Percentiles rank a stretch among this genome's conserved stretches.
These are phyloP conservation scores for Synergus umbraculus DNA, from an alignment of 2,888 invertebrate genomes.

Conservation along the genomic window DNA sequence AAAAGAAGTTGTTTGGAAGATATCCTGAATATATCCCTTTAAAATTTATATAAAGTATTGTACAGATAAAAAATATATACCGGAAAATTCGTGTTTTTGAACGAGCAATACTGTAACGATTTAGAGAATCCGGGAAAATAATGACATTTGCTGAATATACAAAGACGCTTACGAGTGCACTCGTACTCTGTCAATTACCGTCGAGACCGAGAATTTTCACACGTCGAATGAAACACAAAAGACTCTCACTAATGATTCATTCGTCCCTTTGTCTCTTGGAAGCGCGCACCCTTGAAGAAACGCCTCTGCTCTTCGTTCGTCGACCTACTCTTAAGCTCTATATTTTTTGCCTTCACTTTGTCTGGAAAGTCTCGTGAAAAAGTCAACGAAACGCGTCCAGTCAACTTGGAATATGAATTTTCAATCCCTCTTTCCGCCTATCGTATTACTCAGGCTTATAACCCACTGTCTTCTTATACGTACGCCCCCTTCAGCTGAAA, in stretches of 20 bases:
- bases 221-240: conserved; percentile 42
- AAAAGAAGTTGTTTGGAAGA: neutral
- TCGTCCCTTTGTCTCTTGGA: conserved; percentile 46
- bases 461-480: conserved; percentile 39
- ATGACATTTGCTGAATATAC: conserved; percentile 37
- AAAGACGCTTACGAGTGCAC: conserved; percentile 33
- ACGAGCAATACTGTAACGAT: neutral
- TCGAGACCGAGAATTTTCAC: conserved; percentile 51
- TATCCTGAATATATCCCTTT: too few species aligned
- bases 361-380: conserved; percentile 52
- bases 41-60: too few species aligned
- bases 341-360: neutral
- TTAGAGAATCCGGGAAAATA: conserved; percentile 7
- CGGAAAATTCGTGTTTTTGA: neutral
- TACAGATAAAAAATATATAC: too few species aligned
- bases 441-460: conserved; percentile 67
- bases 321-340: conserved; percentile 5
- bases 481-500: conserved; percentile 37
- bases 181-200: conserved; percentile 43
- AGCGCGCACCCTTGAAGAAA: conserved; percentile 32
- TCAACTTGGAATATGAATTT: conserved; percentile 47
- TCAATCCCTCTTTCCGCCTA: conserved; percentile 62
- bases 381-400: conserved; percentile 47
- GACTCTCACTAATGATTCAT: conserved; percentile 51
- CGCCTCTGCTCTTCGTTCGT: conserved; percentile 42